Conservation (phyloP, 1,140 invertebrate species). For the Zaprionus nigranus region DNA sequence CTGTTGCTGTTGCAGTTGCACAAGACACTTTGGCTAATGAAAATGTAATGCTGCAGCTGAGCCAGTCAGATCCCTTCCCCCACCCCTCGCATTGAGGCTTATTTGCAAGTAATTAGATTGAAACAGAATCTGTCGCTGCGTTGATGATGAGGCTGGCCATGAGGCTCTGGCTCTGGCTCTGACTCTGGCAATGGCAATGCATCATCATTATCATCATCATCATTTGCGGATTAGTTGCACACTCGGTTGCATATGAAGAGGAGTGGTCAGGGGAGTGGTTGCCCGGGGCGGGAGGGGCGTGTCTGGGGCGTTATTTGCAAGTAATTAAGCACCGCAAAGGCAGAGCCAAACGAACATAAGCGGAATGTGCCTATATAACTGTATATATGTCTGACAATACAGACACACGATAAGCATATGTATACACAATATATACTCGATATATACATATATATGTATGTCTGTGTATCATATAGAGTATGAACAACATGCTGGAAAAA, state of each 20-base stretch:
- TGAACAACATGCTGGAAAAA: slow-evolving; percentile 53
- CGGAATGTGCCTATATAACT: not conserved
- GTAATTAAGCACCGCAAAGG: slow-evolving; percentile 68
- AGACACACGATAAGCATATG: too few relatives aligned
- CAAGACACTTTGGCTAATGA: slow-evolving; percentile 59
- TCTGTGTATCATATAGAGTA: slow-evolving; percentile 47
- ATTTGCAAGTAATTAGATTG: slow-evolving; percentile 61
- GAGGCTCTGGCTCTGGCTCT: too few relatives aligned
- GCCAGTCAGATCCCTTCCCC: not conserved
- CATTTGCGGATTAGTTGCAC: slow-evolving; percentile 42
- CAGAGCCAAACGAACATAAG: slow-evolving; percentile 21
- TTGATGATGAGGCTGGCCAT: not conserved
- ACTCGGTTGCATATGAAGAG: slow-evolving; percentile 14
- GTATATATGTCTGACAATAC: not conserved
- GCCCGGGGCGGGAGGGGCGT: slow-evolving; percentile 8
- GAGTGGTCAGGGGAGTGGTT: not conserved
- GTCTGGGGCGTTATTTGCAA: slow-evolving; percentile 31
- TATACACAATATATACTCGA: not conserved
- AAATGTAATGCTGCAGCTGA: slow-evolving; percentile 63
- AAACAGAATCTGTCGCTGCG: slow-evolving; percentile 29
- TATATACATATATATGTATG: slow-evolving; percentile 34
- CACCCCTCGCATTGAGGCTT: slow-evolving; percentile 33
- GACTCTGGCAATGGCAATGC: not conserved
- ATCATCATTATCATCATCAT: slow-evolving; percentile 36
- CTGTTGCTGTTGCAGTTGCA: slow-evolving; percentile 25